Conservation (phyloP, 2,797 vertebrate genomes). For the Balearica regulorum region DNA sequence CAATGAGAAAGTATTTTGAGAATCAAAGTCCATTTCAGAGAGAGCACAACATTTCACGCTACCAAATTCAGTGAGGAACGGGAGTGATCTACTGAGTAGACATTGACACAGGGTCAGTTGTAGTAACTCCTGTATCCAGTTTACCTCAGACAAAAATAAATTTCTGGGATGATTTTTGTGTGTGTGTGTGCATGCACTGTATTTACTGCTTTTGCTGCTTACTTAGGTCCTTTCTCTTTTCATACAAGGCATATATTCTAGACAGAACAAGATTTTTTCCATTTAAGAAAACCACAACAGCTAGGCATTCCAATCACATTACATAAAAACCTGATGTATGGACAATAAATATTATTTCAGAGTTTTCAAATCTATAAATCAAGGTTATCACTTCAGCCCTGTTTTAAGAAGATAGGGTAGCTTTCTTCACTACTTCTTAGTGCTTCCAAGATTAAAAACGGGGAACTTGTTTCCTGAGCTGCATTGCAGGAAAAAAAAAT, state of each 20-base stretch:
- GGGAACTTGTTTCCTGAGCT: not conserved
- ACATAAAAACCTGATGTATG: not conserved
- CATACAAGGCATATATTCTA: not conserved
- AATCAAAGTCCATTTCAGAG: not conserved
- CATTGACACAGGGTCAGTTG: not conserved
- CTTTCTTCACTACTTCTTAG: not conserved
- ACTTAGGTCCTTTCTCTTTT: not conserved
- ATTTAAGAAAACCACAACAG: fast-evolving
- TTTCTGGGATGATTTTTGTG: not conserved
- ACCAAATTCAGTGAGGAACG: not conserved
- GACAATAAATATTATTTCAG: not conserved
- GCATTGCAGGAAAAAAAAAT: not conserved
- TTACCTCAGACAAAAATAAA: not conserved
- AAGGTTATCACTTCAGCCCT: not conserved
- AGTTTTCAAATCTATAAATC: not conserved
- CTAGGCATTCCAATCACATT: not conserved
- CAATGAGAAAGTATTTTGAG: not conserved
- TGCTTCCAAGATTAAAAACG: not conserved
- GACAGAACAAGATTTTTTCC: no score
- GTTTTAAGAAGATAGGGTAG: not conserved
- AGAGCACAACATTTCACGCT: not conserved
- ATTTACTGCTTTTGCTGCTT: not conserved
- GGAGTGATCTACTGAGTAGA: not conserved
- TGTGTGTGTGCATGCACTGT: not conserved
- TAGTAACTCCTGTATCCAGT: not conserved